Conservation (phyloP, 2,888 invertebrate species). For the Tolmerus cingulatus region DNA sequence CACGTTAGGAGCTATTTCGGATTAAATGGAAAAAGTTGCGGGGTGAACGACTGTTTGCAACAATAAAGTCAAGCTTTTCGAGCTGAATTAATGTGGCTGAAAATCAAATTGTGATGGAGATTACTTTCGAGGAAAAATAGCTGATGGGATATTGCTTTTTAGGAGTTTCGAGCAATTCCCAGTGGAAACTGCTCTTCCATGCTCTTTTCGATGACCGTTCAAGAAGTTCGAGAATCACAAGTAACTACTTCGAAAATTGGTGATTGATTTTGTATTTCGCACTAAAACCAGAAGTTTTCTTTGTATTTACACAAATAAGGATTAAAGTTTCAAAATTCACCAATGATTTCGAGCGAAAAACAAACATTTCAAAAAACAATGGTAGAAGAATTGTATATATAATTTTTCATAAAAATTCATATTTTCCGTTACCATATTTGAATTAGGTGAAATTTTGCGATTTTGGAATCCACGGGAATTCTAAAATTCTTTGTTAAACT, state of each 20-base stretch:
- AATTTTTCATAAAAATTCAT: no score
- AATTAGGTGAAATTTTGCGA: no score
- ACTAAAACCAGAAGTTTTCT: no score
- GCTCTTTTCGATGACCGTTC: neutral
- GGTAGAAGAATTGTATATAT: no score
- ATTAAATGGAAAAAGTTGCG: neutral
- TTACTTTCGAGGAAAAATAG: neutral
- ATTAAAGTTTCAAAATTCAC: no score
- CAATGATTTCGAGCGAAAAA: no score
- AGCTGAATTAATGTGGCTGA: neutral
- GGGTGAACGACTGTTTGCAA: neutral
- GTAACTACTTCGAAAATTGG: neutral
- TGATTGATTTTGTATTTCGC: no score
- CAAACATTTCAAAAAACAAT: no score
- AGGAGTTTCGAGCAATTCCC: neutral
- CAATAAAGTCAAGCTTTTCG: neutral
- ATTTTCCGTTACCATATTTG: no score
- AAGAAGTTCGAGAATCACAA: neutral
- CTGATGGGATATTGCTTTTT: neutral
- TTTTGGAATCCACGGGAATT: no score
- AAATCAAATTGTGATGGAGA: neutral
- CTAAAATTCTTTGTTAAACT: no score
- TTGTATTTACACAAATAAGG: no score
- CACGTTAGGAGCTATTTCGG: conserved; percentile 1
- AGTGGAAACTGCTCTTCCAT: neutral